Evolutionary conservation across 1,140 invertebrate genomes (phyloP), one percentile per base, ranked within the genome.

Genomic region (Doryteuthis pealeii): DNA sequence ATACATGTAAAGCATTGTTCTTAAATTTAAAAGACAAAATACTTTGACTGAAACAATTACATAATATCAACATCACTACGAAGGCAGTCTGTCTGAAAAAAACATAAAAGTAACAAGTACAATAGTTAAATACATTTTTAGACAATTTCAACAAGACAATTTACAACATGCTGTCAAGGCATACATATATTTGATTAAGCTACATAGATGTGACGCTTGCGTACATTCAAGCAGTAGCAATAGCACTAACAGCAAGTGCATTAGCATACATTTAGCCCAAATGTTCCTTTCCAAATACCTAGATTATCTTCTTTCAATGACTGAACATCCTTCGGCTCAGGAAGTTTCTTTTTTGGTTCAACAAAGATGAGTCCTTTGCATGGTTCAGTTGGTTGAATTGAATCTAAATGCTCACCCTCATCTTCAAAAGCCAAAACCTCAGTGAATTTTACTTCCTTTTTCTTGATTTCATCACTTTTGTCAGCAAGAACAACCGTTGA

Each of bases 221-320:
- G 18, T 62, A 62, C 18, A 62, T 2, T 62, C 54, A 62, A 62
- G 54, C 54, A 62, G 54, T 22, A 62, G 18, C 54, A 62, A 18
- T 18, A 62, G 35, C 54, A 62, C 22, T 62, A 62, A 18, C 54
- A 62, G 54, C 54, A 62, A 62, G 54, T 62, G 54, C 54, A 62
- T 22, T 62, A 62, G 54, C 54, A 62, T 62, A 62, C 18, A 62
- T 62, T 62, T n/a, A 62, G 18, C 54, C 54, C 12, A 28, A 5
- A 62, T 62, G 18, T n/a, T 22, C 54, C 26, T 18, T 28, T 22
- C 54, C 2, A 62, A 62, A 62, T 62, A 62, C 54, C 54, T 62
- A 62, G 6, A 62, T 62, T 18, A 6, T 62, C 54, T 62, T 62
- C 54, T 62, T 62, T 62, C 2, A 62, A 62, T 62, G 18, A 62